A percentile compares a stretch with the other conserved stretches of the same genome.
Conservation (phyloP, 2,797 vertebrate species). For the Clangula hyemalis region DNA sequence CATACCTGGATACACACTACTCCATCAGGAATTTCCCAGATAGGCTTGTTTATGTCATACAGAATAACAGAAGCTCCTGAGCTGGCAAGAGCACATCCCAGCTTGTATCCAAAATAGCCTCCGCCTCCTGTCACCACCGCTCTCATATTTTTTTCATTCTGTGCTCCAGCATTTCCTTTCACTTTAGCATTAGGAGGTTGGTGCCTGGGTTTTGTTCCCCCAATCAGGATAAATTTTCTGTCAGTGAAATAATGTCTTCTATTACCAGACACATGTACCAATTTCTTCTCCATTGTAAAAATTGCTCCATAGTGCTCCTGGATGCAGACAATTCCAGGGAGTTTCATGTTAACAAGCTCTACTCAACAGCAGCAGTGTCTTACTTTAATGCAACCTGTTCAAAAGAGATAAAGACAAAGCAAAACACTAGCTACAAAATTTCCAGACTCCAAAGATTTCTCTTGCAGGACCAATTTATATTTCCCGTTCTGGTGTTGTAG, state of each 20-base stretch:
- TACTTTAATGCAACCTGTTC: slow-evolving; percentile 22
- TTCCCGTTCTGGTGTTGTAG: neutral
- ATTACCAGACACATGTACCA: neutral
- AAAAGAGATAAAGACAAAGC: neutral
- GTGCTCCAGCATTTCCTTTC: slow-evolving; percentile 12
- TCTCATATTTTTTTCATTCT: slow-evolving; percentile 62
- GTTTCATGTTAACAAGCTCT: slow-evolving; percentile 79
- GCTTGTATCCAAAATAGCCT: slow-evolving; percentile 90
- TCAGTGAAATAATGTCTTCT: slow-evolving; percentile 39
- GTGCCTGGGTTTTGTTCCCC: neutral
- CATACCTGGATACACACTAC: slow-evolving; percentile 86
- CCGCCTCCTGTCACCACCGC: slow-evolving; percentile 91
- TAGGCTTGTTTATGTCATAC: slow-evolving; percentile 85
- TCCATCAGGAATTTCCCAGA: slow-evolving; percentile 80
- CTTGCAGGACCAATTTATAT: neutral
- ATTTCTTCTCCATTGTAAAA: slow-evolving; percentile 29
- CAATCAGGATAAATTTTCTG: slow-evolving; percentile 54
- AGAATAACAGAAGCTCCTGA: slow-evolving; percentile 86
- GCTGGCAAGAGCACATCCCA: slow-evolving; percentile 85
- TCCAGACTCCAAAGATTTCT: neutral
- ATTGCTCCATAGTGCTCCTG: slow-evolving; percentile 70
- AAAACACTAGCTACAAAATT: neutral
- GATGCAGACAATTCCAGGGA: slow-evolving; percentile 61
- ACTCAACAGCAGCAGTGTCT: slow-evolving; percentile 10
- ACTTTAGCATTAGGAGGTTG: slow-evolving; percentile 29